Percentiles rank a stretch among this genome's conserved stretches.
Evolutionary conservation across 2,797 vertebrate species (phyloP).

Genomic region (Bradypodion ventrale): DNA sequence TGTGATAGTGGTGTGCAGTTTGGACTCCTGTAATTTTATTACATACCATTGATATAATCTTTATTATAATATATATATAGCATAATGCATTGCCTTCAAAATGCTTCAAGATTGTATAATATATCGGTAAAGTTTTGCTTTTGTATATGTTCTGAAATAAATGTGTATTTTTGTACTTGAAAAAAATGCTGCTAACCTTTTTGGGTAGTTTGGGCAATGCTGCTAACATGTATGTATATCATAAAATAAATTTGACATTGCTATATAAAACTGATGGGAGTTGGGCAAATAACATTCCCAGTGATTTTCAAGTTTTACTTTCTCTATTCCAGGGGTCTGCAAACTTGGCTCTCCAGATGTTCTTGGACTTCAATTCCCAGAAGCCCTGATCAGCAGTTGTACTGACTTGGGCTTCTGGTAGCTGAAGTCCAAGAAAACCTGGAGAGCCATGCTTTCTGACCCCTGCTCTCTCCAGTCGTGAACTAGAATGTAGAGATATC

Average conservation of each 20-base stretch:
- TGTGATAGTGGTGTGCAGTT: constrained; percentile 59
- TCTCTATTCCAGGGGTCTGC: no score
- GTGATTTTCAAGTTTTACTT: not conserved
- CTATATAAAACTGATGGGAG: constrained; percentile 48
- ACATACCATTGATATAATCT: constrained; percentile 65
- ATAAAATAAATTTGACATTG: constrained; percentile 72
- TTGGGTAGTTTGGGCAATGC: constrained; percentile 75
- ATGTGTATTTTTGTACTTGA: constrained; percentile 96
- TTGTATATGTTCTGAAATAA: constrained; percentile 83
- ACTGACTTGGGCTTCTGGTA: no score
- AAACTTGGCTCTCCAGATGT: no score
- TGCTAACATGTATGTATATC: constrained; percentile 74
- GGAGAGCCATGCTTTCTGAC: no score
- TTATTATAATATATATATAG: constrained; percentile 81
- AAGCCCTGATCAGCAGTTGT: no score
- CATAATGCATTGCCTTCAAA: constrained; percentile 79
- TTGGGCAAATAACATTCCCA: not conserved
- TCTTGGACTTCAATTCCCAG: no score
- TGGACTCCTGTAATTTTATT: constrained; percentile 74
- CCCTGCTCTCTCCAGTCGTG: no score
- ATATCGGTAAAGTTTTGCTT: constrained; percentile 80
- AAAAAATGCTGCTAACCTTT: constrained; percentile 88
- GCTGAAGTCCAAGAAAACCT: no score
- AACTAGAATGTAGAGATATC: not conserved
- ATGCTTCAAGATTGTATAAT: constrained; percentile 88